Conservation (phyloP, 2,113 vertebrate species). For the Eubucco bourcierii region DNA sequence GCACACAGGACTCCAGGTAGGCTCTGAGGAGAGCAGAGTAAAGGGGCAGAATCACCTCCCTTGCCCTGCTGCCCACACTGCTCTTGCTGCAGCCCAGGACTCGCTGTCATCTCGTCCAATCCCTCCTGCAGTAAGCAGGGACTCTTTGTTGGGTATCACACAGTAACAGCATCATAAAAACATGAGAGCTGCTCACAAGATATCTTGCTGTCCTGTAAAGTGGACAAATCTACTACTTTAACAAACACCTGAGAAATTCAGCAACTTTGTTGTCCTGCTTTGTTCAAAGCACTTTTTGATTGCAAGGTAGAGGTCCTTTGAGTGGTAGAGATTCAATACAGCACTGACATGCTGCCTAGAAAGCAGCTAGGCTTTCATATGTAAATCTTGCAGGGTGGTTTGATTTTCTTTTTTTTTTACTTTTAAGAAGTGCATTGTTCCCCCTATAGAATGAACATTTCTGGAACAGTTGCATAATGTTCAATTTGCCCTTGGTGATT, state of each 20-base stretch:
- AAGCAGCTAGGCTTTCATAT: conserved; percentile 44
- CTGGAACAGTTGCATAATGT: conserved; percentile 27
- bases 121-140: too few species aligned
- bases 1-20: too few species aligned
- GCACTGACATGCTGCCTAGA: conserved; percentile 22
- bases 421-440: conserved; percentile 26
- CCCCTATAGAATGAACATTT: neutral
- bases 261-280: neutral
- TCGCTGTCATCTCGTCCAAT: too few species aligned
- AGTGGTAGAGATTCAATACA: neutral
- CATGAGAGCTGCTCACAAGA: neutral
- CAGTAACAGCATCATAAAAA: neutral
- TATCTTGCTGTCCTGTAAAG: neutral
- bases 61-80: too few species aligned
- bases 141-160: neutral
- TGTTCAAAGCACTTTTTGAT: neutral
- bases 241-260: neutral
- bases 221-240: neutral
- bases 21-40: too few species aligned
- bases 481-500: conserved; percentile 17
- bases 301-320: neutral
- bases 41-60: too few species aligned
- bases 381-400: conserved; percentile 6
- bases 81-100: too few species aligned
- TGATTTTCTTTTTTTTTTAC: neutral